Evolutionary conservation across 2,113 vertebrate genomes (phyloP).

Genomic region (Eclectus roratus): DNA sequence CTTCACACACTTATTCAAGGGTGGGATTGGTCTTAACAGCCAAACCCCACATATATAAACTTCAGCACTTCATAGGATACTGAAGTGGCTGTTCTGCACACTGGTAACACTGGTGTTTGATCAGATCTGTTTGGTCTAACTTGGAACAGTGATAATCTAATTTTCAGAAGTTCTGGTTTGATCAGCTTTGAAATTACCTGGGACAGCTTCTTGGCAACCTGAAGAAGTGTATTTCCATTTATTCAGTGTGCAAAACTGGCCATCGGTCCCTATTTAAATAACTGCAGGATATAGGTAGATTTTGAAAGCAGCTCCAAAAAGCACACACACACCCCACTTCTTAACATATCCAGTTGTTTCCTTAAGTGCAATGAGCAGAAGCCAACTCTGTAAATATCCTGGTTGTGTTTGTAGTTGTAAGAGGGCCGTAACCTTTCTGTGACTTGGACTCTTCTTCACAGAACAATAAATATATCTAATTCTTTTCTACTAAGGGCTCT

Average conservation of each 20-base stretch:
- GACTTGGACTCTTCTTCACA: neutral
- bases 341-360: neutral
- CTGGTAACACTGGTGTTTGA: neutral
- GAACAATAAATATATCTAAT: neutral
- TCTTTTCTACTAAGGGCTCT: neutral
- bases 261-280: neutral
- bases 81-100: neutral
- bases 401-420: neutral
- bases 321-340: rapidly evolving
- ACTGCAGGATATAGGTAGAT: neutral
- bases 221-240: neutral
- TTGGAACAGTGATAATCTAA: neutral
- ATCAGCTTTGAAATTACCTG: neutral
- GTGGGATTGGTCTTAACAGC: neutral
- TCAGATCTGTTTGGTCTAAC: too few relatives aligned
- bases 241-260: neutral
- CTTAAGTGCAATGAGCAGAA: neutral
- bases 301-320: neutral
- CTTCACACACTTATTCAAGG: neutral
- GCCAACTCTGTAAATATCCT: neutral
- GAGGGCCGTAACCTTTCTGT: neutral
- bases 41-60: neutral
- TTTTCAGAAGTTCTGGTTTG: neutral
- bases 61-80: neutral
- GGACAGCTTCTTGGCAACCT: neutral